Evolutionary conservation across 2,888 invertebrate species (phyloP).

Genomic region (Parnassius smintheus): DNA sequence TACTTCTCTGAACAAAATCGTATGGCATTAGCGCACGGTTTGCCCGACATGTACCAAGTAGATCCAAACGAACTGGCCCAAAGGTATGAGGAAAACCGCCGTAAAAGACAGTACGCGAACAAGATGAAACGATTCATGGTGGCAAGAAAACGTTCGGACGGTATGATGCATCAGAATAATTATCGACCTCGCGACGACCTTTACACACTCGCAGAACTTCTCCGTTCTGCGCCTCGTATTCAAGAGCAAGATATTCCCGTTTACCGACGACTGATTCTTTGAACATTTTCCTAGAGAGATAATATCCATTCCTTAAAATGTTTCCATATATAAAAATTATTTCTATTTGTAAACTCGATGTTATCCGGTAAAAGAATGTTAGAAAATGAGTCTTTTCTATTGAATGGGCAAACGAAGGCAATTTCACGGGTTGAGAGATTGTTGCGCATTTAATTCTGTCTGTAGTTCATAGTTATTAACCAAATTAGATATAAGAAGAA

Average conservation of each 20-base stretch:
- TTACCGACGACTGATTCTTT: conserved; percentile 83
- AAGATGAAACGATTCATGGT: conserved; percentile 84
- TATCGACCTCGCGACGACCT: conserved; percentile 80
- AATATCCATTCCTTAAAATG: conserved; percentile 32
- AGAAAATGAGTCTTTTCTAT: conserved; percentile 10
- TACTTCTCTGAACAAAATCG: conserved; percentile 76
- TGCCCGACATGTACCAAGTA: conserved; percentile 69
- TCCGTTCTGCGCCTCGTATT: conserved; percentile 75
- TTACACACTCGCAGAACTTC: conserved; percentile 81
- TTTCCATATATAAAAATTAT: conserved; percentile 22
- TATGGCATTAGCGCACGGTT: conserved; percentile 62
- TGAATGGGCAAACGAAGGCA: conserved; percentile 7
- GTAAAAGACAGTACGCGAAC: conserved; percentile 73
- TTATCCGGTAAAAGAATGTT: conserved; percentile 12
- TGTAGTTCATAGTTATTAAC: conserved; percentile 52
- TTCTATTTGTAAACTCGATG: conserved; percentile 20
- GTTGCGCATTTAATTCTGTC: conserved; percentile 72
- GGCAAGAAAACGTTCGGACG: conserved; percentile 77
- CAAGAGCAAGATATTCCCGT: conserved; percentile 81
- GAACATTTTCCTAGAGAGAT: conserved; percentile 45
- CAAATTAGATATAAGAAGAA: conserved; percentile 46
- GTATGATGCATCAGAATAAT: conserved; percentile 65
- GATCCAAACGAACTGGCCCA: conserved; percentile 69
- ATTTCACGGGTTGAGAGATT: conserved; percentile 50
- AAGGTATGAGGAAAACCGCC: conserved; percentile 71